Percentiles rank a stretch among this genome's conserved stretches.
These are phyloP conservation scores for Urocitellus parryii DNA, from an alignment of 2,113 vertebrate genomes.

Conservation along the genomic window DNA sequence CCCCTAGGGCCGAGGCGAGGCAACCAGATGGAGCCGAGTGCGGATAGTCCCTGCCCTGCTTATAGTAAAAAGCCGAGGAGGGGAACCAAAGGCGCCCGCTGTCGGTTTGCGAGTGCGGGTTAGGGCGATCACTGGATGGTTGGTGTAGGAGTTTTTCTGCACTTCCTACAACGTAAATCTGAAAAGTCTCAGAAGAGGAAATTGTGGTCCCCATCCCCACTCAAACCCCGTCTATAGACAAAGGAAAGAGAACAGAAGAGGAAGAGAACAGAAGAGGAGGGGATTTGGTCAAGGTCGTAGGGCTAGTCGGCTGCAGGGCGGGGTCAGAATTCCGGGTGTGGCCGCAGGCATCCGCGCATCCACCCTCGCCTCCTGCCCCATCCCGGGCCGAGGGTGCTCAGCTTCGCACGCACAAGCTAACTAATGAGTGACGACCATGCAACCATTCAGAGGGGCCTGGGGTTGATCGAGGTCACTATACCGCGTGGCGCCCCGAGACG, in stretches of 20 bases:
- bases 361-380: neutral
- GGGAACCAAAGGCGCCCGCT: neutral
- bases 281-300: neutral
- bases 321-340: fast-evolving
- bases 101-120: neutral
- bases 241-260: neutral
- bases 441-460: neutral
- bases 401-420: neutral
- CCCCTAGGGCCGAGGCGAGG: neutral
- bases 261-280: neutral
- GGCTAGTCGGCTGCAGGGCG: neutral
- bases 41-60: fast-evolving
- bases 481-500: neutral
- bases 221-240: neutral
- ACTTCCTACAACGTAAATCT: neutral
- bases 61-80: neutral
- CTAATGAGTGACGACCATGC: neutral
- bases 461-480: fast-evolving
- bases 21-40: fast-evolving
- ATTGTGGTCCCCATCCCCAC: neutral
- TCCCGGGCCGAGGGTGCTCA: neutral
- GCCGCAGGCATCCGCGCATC: fast-evolving
- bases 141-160: neutral
- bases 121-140: neutral
- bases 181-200: neutral